Conservation (phyloP, 2,888 invertebrate genomes). For the Malachius bipustulatus region DNA sequence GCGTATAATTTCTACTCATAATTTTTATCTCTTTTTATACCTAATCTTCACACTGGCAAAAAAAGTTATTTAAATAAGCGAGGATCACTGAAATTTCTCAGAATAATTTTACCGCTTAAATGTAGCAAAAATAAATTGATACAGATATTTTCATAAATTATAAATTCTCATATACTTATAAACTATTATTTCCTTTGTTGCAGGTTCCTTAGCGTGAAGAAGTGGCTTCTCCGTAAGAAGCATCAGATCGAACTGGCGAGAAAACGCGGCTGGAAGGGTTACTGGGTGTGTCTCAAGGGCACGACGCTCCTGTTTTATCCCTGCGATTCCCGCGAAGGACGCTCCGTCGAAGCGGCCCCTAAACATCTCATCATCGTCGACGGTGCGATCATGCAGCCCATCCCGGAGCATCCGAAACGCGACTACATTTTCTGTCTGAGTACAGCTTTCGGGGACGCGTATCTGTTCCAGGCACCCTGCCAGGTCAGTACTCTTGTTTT, state of each 20-base stretch:
- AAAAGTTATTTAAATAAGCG: no score
- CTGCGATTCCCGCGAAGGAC: slow-evolving; percentile 82
- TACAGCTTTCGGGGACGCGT: slow-evolving; percentile 96
- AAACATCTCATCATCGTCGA: slow-evolving; percentile 94
- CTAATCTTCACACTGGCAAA: no score
- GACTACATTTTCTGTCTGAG: slow-evolving; percentile 97
- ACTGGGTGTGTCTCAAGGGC: slow-evolving; percentile 97
- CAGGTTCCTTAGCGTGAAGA: slow-evolving; percentile 95
- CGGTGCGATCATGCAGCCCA: slow-evolving; percentile 95
- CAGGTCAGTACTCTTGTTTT: slow-evolving; percentile 45
- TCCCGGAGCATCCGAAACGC: slow-evolving; percentile 96
- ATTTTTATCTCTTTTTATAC: no score
- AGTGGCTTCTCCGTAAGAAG: slow-evolving; percentile 93
- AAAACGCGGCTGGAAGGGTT: slow-evolving; percentile 95
- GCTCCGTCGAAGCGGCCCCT: slow-evolving; percentile 84
- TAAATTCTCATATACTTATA: no score
- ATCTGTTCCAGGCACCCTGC: slow-evolving; percentile 86
- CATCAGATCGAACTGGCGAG: slow-evolving; percentile 93
- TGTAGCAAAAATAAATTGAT: no score
- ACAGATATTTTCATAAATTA: no score
- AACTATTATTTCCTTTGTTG: no score
- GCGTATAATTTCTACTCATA: no score
- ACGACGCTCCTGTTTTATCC: slow-evolving; percentile 93
- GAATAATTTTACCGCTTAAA: no score
- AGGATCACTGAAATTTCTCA: no score